These are phyloP conservation scores for Ditylenchus weischeri DNA, from an alignment of 2,888 invertebrate species.

Conservation along the genomic window DNA sequence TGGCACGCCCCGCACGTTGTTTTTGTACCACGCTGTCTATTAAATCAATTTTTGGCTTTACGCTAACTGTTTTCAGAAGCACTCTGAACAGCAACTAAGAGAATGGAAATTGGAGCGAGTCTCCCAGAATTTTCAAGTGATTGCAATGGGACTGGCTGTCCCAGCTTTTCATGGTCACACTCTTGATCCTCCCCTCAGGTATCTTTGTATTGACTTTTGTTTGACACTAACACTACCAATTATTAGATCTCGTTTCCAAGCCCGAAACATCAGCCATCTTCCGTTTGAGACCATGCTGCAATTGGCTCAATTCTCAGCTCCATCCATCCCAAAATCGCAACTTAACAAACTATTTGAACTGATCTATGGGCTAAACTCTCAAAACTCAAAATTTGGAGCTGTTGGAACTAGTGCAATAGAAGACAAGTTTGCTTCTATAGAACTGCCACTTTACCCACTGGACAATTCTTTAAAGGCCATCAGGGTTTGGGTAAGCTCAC, in stretches of 20 bases:
- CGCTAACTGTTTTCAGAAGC: constrained; percentile 67
- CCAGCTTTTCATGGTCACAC: constrained; percentile 86
- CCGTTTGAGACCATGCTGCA: constrained; percentile 63
- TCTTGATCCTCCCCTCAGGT: constrained; percentile 76
- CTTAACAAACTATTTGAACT: constrained; percentile 72
- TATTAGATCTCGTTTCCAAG: constrained; percentile 83
- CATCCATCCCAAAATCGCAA: constrained; percentile 65
- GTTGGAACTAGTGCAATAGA: neutral
- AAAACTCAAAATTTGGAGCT: constrained; percentile 68
- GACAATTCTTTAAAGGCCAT: constrained; percentile 59
- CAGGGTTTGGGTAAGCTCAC: constrained; percentile 39
- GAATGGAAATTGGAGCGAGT: constrained; percentile 86
- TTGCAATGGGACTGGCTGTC: constrained; percentile 85
- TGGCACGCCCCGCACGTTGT: no score
- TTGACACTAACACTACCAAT: no score
- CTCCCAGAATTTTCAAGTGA: constrained; percentile 84
- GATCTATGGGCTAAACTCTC: constrained; percentile 71
- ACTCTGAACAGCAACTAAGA: constrained; percentile 75
- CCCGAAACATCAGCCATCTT: constrained; percentile 70
- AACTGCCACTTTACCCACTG: constrained; percentile 84
- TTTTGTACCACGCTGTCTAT: no score
- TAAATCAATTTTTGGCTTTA: neutral
- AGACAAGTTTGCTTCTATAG: constrained; percentile 63
- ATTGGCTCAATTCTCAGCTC: constrained; percentile 60
- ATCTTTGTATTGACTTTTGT: no score